Conservation (phyloP, 2,888 invertebrate genomes). For the Catocala nupta region DNA sequence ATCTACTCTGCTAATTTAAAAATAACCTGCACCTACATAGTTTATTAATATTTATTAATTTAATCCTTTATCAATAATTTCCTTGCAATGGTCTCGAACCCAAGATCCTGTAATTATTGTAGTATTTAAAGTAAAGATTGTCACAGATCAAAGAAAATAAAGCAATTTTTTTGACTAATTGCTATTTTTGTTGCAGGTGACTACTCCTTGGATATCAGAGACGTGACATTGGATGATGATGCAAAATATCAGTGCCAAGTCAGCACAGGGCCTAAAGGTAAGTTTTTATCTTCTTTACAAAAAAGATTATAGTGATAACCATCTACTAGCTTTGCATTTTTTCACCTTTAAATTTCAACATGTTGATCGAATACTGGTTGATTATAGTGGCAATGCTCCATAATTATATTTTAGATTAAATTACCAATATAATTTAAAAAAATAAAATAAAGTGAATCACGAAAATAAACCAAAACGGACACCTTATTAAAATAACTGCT, state of each 20-base stretch:
- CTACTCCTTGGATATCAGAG: slow-evolving; percentile 96
- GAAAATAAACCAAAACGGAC: not conserved
- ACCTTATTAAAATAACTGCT: not conserved
- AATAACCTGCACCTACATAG: too few species aligned
- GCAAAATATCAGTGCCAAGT: slow-evolving; percentile 98
- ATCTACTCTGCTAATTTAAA: too few species aligned
- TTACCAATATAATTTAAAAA: not conserved
- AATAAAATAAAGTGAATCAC: not conserved
- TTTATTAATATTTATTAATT: too few species aligned
- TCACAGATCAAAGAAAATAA: too few species aligned
- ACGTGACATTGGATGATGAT: slow-evolving; percentile 97
- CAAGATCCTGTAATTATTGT: not conserved
- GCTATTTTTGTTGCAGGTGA: slow-evolving; percentile 89
- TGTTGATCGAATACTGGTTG: too few species aligned
- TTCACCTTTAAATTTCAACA: too few species aligned
- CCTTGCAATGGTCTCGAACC: too few species aligned
- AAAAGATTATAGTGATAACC: not conserved
- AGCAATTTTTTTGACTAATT: too few species aligned
- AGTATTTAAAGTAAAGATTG: slow-evolving; percentile 2
- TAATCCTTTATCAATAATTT: too few species aligned
- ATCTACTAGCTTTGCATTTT: too few species aligned
- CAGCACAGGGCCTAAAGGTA: slow-evolving; percentile 91
- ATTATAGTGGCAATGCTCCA: too few species aligned
- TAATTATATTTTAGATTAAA: not conserved
- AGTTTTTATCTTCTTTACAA: slow-evolving; percentile 18